These are phyloP conservation scores for Isotomurus palustris DNA, from an alignment of 2,888 invertebrate genomes.

Conservation along the genomic window DNA sequence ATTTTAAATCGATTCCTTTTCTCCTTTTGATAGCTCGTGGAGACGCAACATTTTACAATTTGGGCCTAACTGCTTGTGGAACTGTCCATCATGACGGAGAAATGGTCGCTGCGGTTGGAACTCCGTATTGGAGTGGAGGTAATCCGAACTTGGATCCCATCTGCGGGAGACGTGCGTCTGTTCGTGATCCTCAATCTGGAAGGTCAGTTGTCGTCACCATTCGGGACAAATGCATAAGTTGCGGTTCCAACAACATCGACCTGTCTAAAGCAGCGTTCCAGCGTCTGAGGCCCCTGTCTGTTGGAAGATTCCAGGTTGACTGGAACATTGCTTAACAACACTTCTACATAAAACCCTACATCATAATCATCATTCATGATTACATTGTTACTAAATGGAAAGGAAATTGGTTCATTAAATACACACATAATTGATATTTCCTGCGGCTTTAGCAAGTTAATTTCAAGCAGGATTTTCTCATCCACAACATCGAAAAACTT, in stretches of 20 bases:
- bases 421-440: too few relatives aligned
- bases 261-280: constrained; percentile 12
- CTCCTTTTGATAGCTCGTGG: constrained; percentile 2
- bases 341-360: too few relatives aligned
- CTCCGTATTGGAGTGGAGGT: not conserved
- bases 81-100: constrained; percentile 2
- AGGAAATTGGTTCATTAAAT: too few relatives aligned
- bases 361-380: too few relatives aligned
- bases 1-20: too few relatives aligned
- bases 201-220: constrained; percentile 2
- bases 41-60: constrained; percentile 19
- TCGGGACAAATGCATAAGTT: constrained; percentile 14
- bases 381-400: too few relatives aligned
- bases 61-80: constrained; percentile 18
- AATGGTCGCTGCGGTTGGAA: constrained; percentile 14
- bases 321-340: constrained; percentile 17
- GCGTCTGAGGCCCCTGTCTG: not conserved
- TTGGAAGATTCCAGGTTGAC: constrained; percentile 12
- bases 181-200: constrained; percentile 2
- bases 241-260: constrained; percentile 13
- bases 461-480: too few relatives aligned
- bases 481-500: too few relatives aligned
- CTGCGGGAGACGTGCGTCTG: constrained; percentile 5
- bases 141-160: constrained; percentile 19
- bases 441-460: too few relatives aligned